Evolutionary conservation across 2,888 invertebrate genomes (phyloP).

Genomic region (Zootermopsis nevadensis): DNA sequence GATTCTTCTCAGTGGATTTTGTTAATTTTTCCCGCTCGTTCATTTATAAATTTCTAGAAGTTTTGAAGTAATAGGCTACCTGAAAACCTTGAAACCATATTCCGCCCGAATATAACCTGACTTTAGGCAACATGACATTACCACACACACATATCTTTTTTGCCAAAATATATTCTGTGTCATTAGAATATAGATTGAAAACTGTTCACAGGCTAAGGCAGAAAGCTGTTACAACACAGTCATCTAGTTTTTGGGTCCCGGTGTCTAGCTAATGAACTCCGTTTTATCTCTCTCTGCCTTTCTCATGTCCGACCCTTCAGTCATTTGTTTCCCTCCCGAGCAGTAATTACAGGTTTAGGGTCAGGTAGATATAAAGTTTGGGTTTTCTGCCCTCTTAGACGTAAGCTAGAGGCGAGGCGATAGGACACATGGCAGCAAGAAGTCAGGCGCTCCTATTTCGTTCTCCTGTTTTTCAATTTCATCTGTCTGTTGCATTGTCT

Average conservation of each 20-base stretch:
- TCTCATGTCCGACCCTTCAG: conserved; percentile 17
- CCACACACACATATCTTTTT: neutral
- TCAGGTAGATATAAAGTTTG: neutral
- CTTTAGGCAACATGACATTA: too few relatives aligned
- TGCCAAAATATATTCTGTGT: neutral
- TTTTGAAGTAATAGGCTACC: too few relatives aligned
- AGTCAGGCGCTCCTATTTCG: neutral
- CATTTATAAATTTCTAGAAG: too few relatives aligned
- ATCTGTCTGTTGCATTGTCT: neutral
- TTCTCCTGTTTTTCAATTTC: neutral
- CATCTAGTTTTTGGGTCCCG: neutral
- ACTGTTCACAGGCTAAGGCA: conserved; percentile 26
- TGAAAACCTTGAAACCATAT: too few relatives aligned
- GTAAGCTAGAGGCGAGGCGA: neutral
- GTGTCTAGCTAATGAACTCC: conserved; percentile 35
- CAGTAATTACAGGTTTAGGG: conserved; percentile 37
- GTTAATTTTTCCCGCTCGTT: too few relatives aligned
- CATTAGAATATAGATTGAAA: conserved; percentile 50
- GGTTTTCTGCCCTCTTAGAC: neutral
- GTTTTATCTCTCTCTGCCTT: conserved; percentile 2
- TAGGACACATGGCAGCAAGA: conserved; percentile 16
- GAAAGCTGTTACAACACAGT: neutral
- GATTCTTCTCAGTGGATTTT: too few relatives aligned
- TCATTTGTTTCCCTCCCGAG: conserved; percentile 34
- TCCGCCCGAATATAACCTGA: too few relatives aligned